Evolutionary conservation across 2,888 invertebrate species (phyloP), one percentile per base, ranked within the genome.

Genomic region (Drosophila mettleri): DNA sequence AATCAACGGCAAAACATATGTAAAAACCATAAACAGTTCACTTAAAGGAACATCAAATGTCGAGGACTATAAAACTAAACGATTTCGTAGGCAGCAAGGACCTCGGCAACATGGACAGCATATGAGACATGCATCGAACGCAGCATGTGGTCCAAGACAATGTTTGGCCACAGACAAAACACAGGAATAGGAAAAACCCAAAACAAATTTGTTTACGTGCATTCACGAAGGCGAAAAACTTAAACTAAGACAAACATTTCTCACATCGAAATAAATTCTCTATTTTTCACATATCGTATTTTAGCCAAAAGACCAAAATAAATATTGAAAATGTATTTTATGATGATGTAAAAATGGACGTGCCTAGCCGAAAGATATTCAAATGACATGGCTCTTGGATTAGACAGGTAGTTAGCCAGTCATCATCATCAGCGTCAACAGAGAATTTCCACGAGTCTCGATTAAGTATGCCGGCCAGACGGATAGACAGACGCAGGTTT

Each of bases 131-230:
- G 22, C 18, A 8, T 7, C 46, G 14, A 48, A 41, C 73, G 18
- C 81, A 71, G 80, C 86, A 81, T 86, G 86, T 86, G 81, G 84
- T 68, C 74, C 33, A 27, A 52, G 22, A 27, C 16, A 36, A 16
- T 36, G 52, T 58, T 59, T 67, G 59, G 49, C 57, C 41, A 33
- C 20, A 33, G 27, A 27, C 27, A 29, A 27, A 27, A 61, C 10
- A 45, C 31, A 16, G 6, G 12, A 22, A 22, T 9, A 9, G 43
- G 24, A 24, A 46, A 31, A 48, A 71, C 63, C 76, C 74, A 79
- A 83, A 83, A 63, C 70, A 76, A 83, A 80, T 83, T 79, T 69
- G 73, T 70, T 85, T 76, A 80, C 80, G 80, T 80, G 83, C 61
- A 55, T 33, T 71, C 24, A 2, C 29, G 18, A 39, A 36, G 34